Conservation (phyloP, 2,888 invertebrate species). For the Imbricaverruca yamaguchii region DNA sequence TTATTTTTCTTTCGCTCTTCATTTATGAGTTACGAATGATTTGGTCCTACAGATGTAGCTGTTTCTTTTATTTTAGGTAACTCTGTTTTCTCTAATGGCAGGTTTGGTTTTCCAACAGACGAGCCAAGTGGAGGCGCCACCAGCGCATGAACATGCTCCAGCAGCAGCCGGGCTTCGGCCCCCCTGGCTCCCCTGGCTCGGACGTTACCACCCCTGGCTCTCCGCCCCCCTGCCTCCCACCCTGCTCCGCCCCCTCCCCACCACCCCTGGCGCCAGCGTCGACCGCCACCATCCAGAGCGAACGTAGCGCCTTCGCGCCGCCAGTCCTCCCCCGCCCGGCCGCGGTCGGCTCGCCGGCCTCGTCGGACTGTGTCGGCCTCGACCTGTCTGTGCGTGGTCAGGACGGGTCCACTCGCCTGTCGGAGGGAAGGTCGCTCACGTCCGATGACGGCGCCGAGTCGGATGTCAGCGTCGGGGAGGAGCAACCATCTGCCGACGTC, state of each 20-base stretch:
- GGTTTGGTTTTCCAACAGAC: conserved; percentile 99
- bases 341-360: conserved; percentile 47
- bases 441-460: conserved; percentile 7
- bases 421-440: neutral
- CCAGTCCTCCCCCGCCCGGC: conserved; percentile 33
- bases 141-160: conserved; percentile 68
- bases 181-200: conserved; percentile 27
- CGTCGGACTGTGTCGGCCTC: conserved; percentile 40
- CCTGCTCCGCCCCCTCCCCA: conserved; percentile 40
- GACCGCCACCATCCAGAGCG: conserved; percentile 49
- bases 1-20: too few species aligned
- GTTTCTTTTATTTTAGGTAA: neutral
- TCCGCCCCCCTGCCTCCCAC: conserved; percentile 48
- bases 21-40: too few species aligned
- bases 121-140: conserved; percentile 96
- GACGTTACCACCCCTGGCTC: conserved; percentile 58
- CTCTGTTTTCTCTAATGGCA: conserved; percentile 48
- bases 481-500: neutral
- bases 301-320: conserved; percentile 71
- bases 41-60: too few species aligned
- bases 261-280: conserved; percentile 31
- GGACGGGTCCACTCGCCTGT: neutral
- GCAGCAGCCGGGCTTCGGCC: conserved; percentile 9
- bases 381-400: conserved; percentile 38
- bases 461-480: conserved; percentile 15